A percentile compares a stretch with the other conserved stretches of the same genome.
These are phyloP conservation scores for Xenus cinereus DNA, from an alignment of 2,113 vertebrate species.

Conservation along the genomic window DNA sequence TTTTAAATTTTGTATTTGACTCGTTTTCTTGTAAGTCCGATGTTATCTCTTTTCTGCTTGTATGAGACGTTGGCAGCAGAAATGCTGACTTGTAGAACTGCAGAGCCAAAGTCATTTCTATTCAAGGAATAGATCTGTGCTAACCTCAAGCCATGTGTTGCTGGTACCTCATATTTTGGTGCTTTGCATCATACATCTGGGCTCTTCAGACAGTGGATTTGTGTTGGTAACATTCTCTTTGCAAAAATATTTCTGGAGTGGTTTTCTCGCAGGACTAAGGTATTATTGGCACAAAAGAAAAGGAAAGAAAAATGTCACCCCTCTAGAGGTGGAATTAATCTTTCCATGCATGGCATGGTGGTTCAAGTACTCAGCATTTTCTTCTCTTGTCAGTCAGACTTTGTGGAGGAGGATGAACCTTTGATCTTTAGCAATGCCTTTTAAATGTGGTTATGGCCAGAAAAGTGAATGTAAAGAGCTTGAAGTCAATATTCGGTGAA, in stretches of 20 bases:
- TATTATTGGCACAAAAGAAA: not conserved
- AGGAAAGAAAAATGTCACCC: not conserved
- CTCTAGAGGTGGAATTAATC: not conserved
- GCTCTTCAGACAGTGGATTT: not conserved
- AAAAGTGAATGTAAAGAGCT: conserved; percentile 53
- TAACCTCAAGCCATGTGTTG: not conserved
- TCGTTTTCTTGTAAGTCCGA: conserved; percentile 33
- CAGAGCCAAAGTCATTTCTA: not conserved
- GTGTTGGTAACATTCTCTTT: not conserved
- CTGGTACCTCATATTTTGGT: not conserved
- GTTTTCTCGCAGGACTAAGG: not conserved
- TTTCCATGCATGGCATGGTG: not conserved
- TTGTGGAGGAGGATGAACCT: conserved; percentile 69
- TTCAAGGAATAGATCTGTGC: not conserved
- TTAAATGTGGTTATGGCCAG: conserved; percentile 74
- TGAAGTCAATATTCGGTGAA: conserved; percentile 3
- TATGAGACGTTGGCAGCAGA: not conserved
- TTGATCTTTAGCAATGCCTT: conserved; percentile 68
- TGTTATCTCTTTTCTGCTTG: conserved; percentile 8
- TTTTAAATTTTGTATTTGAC: not conserved
- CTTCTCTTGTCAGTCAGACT: conserved; percentile 34
- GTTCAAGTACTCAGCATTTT: conserved; percentile 23
- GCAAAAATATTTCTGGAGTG: not conserved
- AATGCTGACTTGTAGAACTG: conserved; percentile 10
- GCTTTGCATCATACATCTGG: not conserved